Percentiles rank a stretch among this genome's conserved stretches.
These are phyloP conservation scores for Hedya salicella DNA, from an alignment of 2,888 invertebrate genomes.

Conservation along the genomic window DNA sequence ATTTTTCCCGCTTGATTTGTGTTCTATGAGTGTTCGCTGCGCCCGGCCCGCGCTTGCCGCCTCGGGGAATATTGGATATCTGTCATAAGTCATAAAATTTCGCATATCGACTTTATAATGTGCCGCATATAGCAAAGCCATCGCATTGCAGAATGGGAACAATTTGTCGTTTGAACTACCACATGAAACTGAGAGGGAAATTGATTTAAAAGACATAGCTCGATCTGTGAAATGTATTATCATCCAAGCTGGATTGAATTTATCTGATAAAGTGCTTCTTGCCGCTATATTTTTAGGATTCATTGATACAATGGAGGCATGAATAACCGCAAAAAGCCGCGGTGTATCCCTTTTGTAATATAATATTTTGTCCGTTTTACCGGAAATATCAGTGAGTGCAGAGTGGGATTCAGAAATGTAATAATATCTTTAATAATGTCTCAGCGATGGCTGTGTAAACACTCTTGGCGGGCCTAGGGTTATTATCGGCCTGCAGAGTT, in stretches of 20 bases:
- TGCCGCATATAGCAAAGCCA: conserved; percentile 57
- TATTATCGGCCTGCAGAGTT: conserved; percentile 57
- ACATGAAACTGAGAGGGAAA: conserved; percentile 46
- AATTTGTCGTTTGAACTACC: conserved; percentile 52
- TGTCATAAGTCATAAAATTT: conserved; percentile 76
- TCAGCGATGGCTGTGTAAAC: conserved; percentile 64
- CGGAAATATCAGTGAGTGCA: conserved; percentile 54
- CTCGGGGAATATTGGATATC: conserved; percentile 75
- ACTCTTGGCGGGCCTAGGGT: conserved; percentile 59
- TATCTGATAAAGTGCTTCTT: conserved; percentile 15
- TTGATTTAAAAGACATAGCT: conserved; percentile 47
- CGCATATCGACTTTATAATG: conserved; percentile 68
- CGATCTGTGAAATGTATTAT: conserved; percentile 22
- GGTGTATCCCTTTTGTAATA: conserved; percentile 53
- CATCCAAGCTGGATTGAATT: conserved; percentile 9
- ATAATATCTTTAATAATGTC: conserved; percentile 72
- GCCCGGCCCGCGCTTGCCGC: conserved; percentile 59
- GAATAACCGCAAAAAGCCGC: conserved; percentile 50
- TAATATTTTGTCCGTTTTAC: conserved; percentile 54
- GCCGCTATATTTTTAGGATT: conserved; percentile 5
- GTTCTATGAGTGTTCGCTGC: conserved; percentile 72
- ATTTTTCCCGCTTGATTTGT: conserved; percentile 74
- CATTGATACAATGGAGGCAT: conserved; percentile 39
- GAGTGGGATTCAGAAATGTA: conserved; percentile 65
- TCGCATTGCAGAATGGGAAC: conserved; percentile 53